Evolutionary conservation across 2,797 vertebrate species (phyloP).

Genomic region (Ispidina lecontei): DNA sequence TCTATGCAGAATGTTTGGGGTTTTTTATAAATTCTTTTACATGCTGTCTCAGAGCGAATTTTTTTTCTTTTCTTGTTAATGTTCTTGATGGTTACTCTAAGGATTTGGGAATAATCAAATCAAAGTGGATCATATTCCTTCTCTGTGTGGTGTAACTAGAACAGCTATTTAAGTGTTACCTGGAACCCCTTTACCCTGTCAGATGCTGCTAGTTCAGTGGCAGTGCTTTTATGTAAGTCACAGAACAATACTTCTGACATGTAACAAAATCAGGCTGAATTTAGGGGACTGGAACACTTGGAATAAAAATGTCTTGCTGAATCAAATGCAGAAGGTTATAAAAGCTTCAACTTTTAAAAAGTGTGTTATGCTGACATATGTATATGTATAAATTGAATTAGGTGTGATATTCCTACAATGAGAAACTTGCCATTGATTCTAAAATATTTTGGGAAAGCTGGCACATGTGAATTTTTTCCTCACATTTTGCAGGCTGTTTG

Average conservation of each 20-base stretch:
- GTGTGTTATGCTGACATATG: slow-evolving; percentile 8
- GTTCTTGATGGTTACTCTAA: slow-evolving; percentile 35
- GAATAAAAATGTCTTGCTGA: slow-evolving; percentile 52
- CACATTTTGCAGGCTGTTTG: neutral
- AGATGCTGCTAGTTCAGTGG: slow-evolving; percentile 46
- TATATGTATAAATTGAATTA: slow-evolving; percentile 34
- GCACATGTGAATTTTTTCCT: neutral
- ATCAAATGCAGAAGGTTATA: slow-evolving; percentile 17
- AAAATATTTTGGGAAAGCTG: neutral
- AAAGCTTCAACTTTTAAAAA: neutral
- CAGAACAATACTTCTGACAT: slow-evolving; percentile 39
- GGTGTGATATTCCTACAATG: neutral
- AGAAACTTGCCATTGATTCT: neutral
- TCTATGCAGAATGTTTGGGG: neutral
- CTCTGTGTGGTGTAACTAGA: slow-evolving; percentile 56
- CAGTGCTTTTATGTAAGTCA: slow-evolving; percentile 57
- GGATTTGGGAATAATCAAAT: neutral
- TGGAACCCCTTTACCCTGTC: slow-evolving; percentile 37
- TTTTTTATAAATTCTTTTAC: neutral
- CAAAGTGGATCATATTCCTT: slow-evolving; percentile 26
- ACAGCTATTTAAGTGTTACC: slow-evolving; percentile 49
- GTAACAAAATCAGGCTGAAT: slow-evolving; percentile 22
- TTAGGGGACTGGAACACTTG: slow-evolving; percentile 24
- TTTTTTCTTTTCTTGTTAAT: neutral
- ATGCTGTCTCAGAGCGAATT: neutral